Conservation (phyloP, 2,888 invertebrate genomes). For the Phaonia tiefii region DNA sequence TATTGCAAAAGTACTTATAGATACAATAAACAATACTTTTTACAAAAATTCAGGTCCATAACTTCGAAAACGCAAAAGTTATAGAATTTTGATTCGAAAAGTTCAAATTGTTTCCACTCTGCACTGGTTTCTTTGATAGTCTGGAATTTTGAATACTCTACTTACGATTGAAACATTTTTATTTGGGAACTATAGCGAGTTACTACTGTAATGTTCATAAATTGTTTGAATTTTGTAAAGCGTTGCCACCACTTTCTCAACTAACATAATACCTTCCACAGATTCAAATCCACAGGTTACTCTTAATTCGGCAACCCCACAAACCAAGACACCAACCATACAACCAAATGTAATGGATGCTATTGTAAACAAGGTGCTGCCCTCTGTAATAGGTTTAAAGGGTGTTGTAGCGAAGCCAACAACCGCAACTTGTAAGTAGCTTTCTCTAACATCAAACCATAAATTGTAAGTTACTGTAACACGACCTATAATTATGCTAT, state of each 20-base stretch:
- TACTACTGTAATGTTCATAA: too few relatives aligned
- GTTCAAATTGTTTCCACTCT: too few relatives aligned
- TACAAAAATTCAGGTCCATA: too few relatives aligned
- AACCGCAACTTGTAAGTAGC: constrained; percentile 20
- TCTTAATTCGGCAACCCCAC: background rate
- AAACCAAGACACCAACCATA: constrained; percentile 37
- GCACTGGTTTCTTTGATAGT: too few relatives aligned
- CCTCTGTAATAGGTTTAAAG: constrained; percentile 46
- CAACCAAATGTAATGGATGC: constrained; percentile 51
- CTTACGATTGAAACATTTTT: background rate
- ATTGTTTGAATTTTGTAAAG: background rate
- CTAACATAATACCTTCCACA: constrained; percentile 1
- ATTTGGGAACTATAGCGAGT: too few relatives aligned
- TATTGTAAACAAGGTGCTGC: constrained; percentile 56
- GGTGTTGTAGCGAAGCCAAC: constrained; percentile 7
- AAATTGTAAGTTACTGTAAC: background rate
- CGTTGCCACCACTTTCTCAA: too few relatives aligned
- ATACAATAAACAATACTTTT: too few relatives aligned
- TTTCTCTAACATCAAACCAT: background rate
- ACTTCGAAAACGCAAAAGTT: too few relatives aligned
- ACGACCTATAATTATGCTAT: constrained; percentile 13
- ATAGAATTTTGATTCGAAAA: too few relatives aligned
- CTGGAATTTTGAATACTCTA: too few relatives aligned
- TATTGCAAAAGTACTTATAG: too few relatives aligned
- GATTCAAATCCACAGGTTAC: background rate